A percentile compares a stretch with the other conserved stretches of the same genome.
Evolutionary conservation across 2,888 invertebrate species (phyloP).

Genomic region (Pseudoips prasinana): DNA sequence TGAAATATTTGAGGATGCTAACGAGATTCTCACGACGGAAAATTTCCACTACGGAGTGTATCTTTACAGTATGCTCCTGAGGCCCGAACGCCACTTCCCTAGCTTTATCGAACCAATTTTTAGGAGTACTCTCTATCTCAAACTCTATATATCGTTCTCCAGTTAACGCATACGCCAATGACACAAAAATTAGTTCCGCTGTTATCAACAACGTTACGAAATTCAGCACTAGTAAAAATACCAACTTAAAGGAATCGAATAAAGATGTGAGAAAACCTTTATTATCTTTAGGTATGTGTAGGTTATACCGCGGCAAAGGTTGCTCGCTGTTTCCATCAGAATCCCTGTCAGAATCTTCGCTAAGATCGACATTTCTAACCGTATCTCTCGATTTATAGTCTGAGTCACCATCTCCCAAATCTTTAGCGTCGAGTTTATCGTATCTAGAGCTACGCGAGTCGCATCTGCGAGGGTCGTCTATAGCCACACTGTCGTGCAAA

Average conservation of each 20-base stretch:
- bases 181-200: constrained; percentile 45
- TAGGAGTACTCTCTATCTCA: constrained; percentile 38
- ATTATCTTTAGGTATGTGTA: constrained; percentile 11
- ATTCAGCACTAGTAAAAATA: constrained; percentile 47
- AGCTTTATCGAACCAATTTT: constrained; percentile 46
- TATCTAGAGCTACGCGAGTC: constrained; percentile 17
- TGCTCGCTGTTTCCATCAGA: constrained; percentile 4
- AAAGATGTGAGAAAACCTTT: constrained; percentile 29
- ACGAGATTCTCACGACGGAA: constrained; percentile 48
- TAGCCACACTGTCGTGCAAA: constrained; percentile 40
- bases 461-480: constrained; percentile 21
- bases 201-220: constrained; percentile 40
- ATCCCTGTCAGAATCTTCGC: constrained; percentile 18
- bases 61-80: constrained; percentile 43
- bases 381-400: constrained; percentile 2
- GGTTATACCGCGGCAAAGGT: constrained; percentile 9
- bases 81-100: constrained; percentile 47
- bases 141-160: constrained; percentile 53
- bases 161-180: constrained; percentile 43
- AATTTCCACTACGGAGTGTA: constrained; percentile 48
- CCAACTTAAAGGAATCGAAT: constrained; percentile 38
- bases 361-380: constrained; percentile 7
- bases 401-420: constrained; percentile 3
- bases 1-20: constrained; percentile 45
- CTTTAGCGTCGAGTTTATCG: background rate